phyloP scores from a whole-genome alignment of 1,140 invertebrate species.

The Drosophila aff. region DNA sequence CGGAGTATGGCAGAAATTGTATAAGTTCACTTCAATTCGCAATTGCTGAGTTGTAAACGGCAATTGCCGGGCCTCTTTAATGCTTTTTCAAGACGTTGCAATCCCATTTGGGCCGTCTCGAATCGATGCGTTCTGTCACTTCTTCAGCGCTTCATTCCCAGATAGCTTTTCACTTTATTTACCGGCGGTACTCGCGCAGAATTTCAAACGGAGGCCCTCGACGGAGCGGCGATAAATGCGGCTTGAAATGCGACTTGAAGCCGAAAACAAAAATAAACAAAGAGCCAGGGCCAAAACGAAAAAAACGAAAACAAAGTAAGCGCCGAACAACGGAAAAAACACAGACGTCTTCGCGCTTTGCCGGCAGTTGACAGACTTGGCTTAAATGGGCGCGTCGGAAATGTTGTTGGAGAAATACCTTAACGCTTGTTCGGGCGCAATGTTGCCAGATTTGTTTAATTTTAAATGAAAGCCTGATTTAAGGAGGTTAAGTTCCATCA shows the following conservation, averaged over 20 bases:
- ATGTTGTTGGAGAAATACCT: constrained; percentile 44
- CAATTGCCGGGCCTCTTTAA: constrained; percentile 4
- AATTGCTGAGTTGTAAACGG: constrained; percentile 41
- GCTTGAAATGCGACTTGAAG: constrained; percentile 26
- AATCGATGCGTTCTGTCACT: constrained; percentile 35
- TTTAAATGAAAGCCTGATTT: neutral
- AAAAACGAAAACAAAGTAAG: constrained; percentile 14
- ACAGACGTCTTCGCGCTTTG: constrained; percentile 53
- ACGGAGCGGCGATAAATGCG: constrained; percentile 15
- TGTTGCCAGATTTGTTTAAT: constrained; percentile 35
- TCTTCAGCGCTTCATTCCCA: constrained; percentile 5
- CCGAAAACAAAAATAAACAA: constrained; percentile 25
- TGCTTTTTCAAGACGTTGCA: constrained; percentile 20
- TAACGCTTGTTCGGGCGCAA: constrained; percentile 34
- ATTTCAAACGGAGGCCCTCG: constrained; percentile 33
- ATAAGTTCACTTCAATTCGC: constrained; percentile 59
- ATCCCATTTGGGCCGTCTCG: constrained; percentile 35
- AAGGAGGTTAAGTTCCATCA: no score
- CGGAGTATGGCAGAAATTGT: constrained; percentile 16
- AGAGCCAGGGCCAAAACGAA: constrained; percentile 16
- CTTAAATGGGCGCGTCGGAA: constrained; percentile 36
- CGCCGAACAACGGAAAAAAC: constrained; percentile 1
- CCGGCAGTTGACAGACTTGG: constrained; percentile 53
- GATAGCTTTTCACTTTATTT: constrained; percentile 15
- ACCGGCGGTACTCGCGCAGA: constrained; percentile 24